These are phyloP conservation scores for Drosophila kokeensis DNA, from an alignment of 2,888 invertebrate genomes.

Conservation along the genomic window DNA sequence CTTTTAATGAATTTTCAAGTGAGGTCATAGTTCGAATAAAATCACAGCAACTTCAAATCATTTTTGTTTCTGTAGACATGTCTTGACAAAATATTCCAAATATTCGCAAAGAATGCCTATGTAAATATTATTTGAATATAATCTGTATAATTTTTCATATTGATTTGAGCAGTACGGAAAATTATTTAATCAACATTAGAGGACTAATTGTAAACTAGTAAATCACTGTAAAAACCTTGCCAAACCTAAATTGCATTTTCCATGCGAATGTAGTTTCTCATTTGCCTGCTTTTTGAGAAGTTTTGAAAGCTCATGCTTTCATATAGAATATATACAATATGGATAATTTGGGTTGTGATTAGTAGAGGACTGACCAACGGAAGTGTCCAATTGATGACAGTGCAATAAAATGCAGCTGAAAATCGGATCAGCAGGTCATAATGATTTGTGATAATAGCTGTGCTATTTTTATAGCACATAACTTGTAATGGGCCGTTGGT, in stretches of 20 bases:
- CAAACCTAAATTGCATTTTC: not conserved
- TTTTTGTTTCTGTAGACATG: not conserved
- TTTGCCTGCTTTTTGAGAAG: not conserved
- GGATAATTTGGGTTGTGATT: not conserved
- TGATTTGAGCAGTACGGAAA: not conserved
- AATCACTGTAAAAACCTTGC: not conserved
- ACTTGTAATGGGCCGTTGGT: slow-evolving; percentile 34
- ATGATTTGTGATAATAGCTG: slow-evolving; percentile 77
- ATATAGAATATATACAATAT: not conserved
- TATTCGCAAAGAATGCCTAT: not conserved
- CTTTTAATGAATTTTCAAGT: not conserved
- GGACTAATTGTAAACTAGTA: not conserved
- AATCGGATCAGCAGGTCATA: slow-evolving; percentile 76
- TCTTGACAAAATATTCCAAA: not conserved
- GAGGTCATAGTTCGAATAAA: not conserved
- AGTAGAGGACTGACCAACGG: slow-evolving; percentile 29
- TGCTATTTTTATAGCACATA: slow-evolving; percentile 65
- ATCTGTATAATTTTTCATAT: not conserved
- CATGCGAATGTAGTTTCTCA: not conserved
- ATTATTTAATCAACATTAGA: not conserved
- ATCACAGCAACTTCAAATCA: not conserved
- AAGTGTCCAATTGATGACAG: slow-evolving; percentile 41
- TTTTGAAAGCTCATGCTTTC: not conserved
- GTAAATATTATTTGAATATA: not conserved
- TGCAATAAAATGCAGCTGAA: slow-evolving; percentile 41